Evolutionary conservation across 2,797 vertebrate genomes (phyloP).

Genomic region (Prionace glauca): DNA sequence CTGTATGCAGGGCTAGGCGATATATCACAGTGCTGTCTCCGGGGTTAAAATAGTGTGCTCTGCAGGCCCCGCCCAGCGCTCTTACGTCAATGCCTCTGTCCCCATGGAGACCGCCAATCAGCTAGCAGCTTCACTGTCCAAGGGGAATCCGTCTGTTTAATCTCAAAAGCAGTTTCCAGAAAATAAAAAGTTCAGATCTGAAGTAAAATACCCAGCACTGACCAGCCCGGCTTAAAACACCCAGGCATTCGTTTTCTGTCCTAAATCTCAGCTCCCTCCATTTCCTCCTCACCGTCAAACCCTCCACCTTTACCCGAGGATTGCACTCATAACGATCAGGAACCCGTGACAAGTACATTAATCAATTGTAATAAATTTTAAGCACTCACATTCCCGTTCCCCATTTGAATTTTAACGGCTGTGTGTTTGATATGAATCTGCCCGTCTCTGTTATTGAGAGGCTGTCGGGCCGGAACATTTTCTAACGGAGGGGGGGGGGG

Average conservation of each 20-base stretch:
- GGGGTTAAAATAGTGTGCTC: not conserved
- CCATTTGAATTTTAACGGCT: not conserved
- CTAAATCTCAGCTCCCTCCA: not conserved
- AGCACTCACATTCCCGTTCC: not conserved
- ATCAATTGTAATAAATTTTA: not conserved
- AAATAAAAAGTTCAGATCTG: not conserved
- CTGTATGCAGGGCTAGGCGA: no score
- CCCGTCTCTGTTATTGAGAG: not conserved
- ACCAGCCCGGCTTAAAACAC: not conserved
- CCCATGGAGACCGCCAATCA: constrained; percentile 32
- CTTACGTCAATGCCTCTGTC: not conserved
- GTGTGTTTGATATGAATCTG: not conserved
- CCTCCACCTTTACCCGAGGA: not conserved
- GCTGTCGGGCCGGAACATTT: not conserved
- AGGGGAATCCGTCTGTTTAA: not conserved
- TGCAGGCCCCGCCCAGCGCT: not conserved
- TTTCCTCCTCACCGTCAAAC: not conserved
- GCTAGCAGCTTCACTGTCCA: not conserved
- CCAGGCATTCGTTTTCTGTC: not conserved
- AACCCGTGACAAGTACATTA: not conserved
- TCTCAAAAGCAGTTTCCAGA: not conserved
- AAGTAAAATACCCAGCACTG: not conserved
- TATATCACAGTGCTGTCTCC: not conserved
- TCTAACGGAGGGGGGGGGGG: not conserved
- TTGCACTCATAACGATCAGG: not conserved